Percentiles rank a stretch among this genome's conserved stretches.
Conservation (phyloP, 64 coral and sea anemone genomes). For the Montipora cactus region DNA sequence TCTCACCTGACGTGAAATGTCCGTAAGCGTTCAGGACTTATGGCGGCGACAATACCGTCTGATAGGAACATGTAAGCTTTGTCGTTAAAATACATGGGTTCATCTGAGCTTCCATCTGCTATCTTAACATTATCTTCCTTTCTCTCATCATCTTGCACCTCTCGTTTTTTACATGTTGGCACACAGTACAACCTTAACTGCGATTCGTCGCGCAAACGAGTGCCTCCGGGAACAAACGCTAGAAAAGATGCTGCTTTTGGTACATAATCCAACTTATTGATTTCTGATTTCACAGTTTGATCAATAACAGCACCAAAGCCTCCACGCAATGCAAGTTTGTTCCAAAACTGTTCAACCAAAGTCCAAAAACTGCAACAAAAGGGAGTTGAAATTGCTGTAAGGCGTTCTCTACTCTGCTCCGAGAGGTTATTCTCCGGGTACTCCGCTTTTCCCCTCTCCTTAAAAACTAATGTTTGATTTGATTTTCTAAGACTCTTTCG, state of each 20-base stretch:
- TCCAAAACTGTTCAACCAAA: not conserved
- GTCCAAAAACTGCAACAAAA: not conserved
- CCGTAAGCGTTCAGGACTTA: not conserved
- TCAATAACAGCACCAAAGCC: not conserved
- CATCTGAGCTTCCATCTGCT: not conserved
- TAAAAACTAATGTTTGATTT: no score
- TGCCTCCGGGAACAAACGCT: not conserved
- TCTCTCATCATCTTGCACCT: not conserved
- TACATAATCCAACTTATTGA: not conserved
- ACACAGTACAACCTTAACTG: not conserved
- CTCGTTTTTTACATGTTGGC: not conserved
- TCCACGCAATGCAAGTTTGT: not conserved
- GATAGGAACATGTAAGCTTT: conserved; percentile 8
- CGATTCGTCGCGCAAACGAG: not conserved
- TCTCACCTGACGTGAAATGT: not conserved
- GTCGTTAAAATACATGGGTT: not conserved
- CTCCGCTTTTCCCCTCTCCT: no score
- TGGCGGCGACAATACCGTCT: not conserved
- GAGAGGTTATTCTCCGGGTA: no score
- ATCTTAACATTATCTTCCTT: not conserved
- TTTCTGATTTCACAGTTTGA: not conserved
- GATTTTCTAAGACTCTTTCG: no score
- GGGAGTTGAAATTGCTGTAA: not conserved
- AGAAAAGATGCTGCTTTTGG: conserved; percentile 1
- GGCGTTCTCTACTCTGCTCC: no score